phyloP scores from a whole-genome alignment of 92 coral and sea anemone genomes.

The Phenganax stokvisi region DNA sequence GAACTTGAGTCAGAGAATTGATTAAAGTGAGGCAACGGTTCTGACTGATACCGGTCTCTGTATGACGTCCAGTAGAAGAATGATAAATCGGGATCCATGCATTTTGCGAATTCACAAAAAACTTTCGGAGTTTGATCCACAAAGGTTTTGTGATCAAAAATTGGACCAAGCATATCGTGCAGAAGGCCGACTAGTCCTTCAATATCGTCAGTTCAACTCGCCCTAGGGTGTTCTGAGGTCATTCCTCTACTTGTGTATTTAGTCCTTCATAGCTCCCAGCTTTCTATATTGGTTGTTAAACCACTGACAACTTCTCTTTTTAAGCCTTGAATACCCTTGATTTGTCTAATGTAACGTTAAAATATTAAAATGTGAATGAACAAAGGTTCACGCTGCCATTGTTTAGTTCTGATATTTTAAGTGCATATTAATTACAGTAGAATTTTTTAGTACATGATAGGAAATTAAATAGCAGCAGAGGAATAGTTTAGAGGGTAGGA shows the following conservation, averaged over 20 bases:
- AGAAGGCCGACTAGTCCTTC: conserved; percentile 23
- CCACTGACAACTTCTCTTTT: conserved; percentile 48
- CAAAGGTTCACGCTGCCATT: too few relatives aligned
- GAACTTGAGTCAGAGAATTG: conserved; percentile 14
- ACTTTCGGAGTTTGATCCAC: conserved; percentile 10
- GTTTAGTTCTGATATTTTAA: too few relatives aligned
- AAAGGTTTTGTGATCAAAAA: conserved; percentile 12
- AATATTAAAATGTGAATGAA: too few relatives aligned
- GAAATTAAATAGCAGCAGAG: too few relatives aligned
- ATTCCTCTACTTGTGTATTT: conserved; percentile 13
- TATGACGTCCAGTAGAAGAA: conserved; percentile 13
- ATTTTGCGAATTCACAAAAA: conserved; percentile 1
- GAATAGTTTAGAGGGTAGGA: too few relatives aligned
- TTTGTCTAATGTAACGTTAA: neutral
- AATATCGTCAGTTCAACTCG: conserved; percentile 58
- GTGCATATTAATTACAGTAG: too few relatives aligned
- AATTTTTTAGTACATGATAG: too few relatives aligned
- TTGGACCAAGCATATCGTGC: conserved; percentile 27
- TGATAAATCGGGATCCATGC: conserved; percentile 23
- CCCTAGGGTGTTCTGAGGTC: conserved; percentile 57
- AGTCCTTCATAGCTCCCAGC: conserved; percentile 35
- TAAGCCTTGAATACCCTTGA: conserved; percentile 39
- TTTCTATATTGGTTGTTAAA: conserved; percentile 47
- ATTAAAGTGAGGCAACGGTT: conserved; percentile 41
- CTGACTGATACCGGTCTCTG: conserved; percentile 39